phyloP scores from a whole-genome alignment of 2,113 vertebrate genomes.

The Castor canadensis region DNA sequence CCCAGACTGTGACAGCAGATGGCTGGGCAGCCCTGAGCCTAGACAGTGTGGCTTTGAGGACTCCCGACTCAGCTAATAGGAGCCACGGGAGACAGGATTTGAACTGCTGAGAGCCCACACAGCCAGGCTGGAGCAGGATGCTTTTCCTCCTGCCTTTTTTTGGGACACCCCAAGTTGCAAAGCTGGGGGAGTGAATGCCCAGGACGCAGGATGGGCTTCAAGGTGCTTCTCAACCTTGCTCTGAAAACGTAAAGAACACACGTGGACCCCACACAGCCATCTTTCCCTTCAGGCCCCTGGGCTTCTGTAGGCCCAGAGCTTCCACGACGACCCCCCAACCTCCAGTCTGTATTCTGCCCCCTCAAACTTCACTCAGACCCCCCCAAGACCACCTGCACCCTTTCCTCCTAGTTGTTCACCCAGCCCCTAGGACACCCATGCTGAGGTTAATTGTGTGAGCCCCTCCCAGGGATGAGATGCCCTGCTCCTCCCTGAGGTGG shows the following conservation, averaged over 20 bases:
- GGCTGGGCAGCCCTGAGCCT: background rate
- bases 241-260: rapidly evolving
- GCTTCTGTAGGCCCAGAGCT: no score
- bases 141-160: background rate
- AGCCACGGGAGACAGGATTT: background rate
- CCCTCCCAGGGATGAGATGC: rapidly evolving
- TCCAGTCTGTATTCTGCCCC: background rate
- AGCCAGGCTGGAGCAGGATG: rapidly evolving
- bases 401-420: no score
- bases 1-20: background rate
- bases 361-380: background rate
- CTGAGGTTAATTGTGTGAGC: background rate
- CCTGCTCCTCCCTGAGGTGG: background rate
- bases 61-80: background rate
- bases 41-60: no score
- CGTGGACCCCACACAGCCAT: background rate
- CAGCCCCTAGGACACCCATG: rapidly evolving
- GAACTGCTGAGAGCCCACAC: background rate
- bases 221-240: background rate
- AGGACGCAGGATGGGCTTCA: rapidly evolving
- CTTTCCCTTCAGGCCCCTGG: background rate
- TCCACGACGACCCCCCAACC: rapidly evolving
- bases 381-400: background rate
- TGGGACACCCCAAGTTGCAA: background rate
- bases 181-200: no score